Conservation (phyloP, 2,113 vertebrate genomes). For the Tonatia bakeri region DNA sequence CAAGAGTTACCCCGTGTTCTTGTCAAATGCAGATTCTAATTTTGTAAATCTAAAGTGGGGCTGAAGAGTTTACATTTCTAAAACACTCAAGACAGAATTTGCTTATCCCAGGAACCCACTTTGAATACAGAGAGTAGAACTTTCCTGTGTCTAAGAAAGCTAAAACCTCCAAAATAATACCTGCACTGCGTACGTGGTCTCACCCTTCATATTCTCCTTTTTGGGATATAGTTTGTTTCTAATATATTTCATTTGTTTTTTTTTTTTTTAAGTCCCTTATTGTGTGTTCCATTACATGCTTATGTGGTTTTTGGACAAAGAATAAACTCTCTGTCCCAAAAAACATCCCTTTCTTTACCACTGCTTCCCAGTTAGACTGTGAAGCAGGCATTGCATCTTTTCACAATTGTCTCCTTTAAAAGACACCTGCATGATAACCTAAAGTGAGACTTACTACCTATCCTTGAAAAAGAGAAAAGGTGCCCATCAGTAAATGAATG, state of each 20-base stretch:
- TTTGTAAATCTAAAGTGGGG: not conserved
- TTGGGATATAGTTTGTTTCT: not conserved
- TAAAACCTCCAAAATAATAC: not conserved
- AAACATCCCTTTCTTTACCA: not conserved
- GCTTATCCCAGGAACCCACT: not conserved
- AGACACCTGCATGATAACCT: not conserved
- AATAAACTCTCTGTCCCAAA: not conserved
- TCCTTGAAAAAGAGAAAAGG: not conserved
- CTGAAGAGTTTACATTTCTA: not conserved
- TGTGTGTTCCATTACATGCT: not conserved
- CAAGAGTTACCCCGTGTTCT: not conserved
- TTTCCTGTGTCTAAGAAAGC: not conserved
- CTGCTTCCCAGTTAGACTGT: not conserved
- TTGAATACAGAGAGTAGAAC: not conserved
- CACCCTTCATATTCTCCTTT: not conserved
- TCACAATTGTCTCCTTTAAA: not conserved
- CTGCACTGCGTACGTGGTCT: not conserved
- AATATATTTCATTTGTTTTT: not conserved
- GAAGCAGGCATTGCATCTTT: not conserved
- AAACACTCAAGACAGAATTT: not conserved
- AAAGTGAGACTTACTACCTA: not conserved
- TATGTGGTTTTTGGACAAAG: not conserved
- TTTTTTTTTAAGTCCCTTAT: not conserved
- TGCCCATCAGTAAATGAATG: no score
- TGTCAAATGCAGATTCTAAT: not conserved